Conservation (phyloP, 2,797 vertebrate genomes). For the Linurgus olivaceus region DNA sequence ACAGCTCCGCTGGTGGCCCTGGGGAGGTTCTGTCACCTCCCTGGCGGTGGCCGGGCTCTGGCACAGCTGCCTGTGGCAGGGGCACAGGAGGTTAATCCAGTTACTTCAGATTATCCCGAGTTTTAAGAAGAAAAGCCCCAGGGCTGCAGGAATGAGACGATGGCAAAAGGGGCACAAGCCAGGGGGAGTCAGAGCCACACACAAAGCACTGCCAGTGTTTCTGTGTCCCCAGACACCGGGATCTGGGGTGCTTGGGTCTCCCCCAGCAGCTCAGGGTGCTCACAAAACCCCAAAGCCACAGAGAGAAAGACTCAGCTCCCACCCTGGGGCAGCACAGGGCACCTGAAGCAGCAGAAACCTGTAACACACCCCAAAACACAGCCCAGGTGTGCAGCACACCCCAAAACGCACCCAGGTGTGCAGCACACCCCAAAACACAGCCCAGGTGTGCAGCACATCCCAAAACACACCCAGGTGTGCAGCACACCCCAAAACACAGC, state of each 20-base stretch:
- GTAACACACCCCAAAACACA: not conserved
- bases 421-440: not conserved
- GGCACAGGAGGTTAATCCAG: conserved; percentile 38
- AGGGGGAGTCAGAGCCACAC: not conserved
- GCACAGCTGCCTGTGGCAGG: not conserved
- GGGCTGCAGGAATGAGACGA: not conserved
- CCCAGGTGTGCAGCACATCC: too few species aligned
- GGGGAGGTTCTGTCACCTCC: not conserved
- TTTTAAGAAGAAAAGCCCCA: not conserved
- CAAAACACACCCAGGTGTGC: not conserved
- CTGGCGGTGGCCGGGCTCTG: not conserved
- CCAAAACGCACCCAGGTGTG: not conserved
- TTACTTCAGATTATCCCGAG: conserved; percentile 1
- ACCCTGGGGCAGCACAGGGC: not conserved
- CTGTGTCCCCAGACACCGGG: rapidly evolving
- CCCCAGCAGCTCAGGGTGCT: rapidly evolving
- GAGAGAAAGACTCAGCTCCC: not conserved
- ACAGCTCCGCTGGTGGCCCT: not conserved
- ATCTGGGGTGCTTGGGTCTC: rapidly evolving
- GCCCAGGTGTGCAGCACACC: rapidly evolving
- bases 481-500: not conserved
- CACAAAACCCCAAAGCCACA: not conserved
- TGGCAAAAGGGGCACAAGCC: not conserved
- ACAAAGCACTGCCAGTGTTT: rapidly evolving
- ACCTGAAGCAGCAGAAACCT: rapidly evolving